phyloP scores from a whole-genome alignment of 2,113 vertebrate genomes.

The Platycercus adscitus region DNA sequence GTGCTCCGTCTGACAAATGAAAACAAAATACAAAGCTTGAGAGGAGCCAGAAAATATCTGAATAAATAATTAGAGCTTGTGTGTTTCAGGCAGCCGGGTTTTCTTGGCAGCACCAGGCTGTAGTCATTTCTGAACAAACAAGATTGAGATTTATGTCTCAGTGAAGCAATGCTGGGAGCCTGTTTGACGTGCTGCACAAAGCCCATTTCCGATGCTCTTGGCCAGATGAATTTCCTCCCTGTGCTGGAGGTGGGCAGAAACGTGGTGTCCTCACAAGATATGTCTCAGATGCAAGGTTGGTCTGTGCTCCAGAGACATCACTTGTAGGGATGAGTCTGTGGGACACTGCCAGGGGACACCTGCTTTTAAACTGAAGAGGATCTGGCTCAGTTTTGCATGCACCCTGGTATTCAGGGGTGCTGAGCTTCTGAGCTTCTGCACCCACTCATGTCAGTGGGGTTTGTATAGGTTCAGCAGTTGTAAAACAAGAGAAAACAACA shows the following conservation, averaged over 20 bases:
- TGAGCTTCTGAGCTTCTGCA: background rate
- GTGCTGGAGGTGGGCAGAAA: background rate
- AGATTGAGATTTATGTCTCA: constrained; percentile 54
- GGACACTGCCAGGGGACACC: background rate
- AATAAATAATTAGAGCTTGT: constrained; percentile 58
- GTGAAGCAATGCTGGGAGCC: constrained; percentile 33
- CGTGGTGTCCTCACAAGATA: background rate
- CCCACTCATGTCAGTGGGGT: background rate
- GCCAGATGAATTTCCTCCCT: constrained; percentile 6
- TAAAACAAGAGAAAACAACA: background rate
- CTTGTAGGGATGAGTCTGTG: background rate
- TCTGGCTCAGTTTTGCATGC: fast-evolving
- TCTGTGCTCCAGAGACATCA: background rate
- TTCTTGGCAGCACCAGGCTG: constrained; percentile 35
- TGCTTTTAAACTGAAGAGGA: background rate
- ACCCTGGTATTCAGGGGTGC: background rate
- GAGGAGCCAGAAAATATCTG: constrained; percentile 51
- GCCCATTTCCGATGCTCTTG: background rate
- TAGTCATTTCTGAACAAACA: constrained; percentile 71
- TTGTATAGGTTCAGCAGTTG: background rate
- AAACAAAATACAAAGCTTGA: constrained; percentile 60
- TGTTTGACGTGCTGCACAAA: constrained; percentile 7
- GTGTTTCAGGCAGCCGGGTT: background rate
- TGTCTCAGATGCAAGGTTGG: fast-evolving
- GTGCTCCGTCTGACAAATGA: constrained; percentile 44